phyloP scores from a whole-genome alignment of 2,888 invertebrate species.

The Himalopsyche anomala region DNA sequence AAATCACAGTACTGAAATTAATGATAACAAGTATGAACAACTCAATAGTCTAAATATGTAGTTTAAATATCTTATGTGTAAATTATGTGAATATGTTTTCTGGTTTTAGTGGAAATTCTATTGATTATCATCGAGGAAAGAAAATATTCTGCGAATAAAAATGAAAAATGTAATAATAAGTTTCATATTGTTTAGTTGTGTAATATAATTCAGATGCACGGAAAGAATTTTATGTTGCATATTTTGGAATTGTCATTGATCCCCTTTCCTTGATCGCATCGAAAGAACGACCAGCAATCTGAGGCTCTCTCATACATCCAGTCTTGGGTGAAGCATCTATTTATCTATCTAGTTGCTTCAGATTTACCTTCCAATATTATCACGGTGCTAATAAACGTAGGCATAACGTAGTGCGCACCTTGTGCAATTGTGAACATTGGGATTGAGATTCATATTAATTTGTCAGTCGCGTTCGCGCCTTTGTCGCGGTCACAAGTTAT shows the following conservation, averaged over 20 bases:
- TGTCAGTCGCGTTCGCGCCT: slow-evolving; percentile 50
- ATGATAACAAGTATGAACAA: no score
- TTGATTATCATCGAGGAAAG: no score
- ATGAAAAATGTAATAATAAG: no score
- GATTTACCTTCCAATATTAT: slow-evolving; percentile 42
- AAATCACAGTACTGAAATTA: no score
- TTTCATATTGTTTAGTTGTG: no score
- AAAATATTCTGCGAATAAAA: no score
- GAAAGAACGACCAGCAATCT: neutral
- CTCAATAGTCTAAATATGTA: no score
- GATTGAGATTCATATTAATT: slow-evolving; percentile 37
- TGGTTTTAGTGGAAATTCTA: no score
- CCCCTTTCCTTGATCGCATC: neutral
- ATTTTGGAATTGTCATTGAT: neutral
- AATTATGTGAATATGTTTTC: no score
- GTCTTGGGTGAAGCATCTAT: slow-evolving; percentile 18
- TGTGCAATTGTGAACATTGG: slow-evolving; percentile 48
- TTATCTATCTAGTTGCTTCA: slow-evolving; percentile 42
- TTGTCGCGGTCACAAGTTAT: slow-evolving; percentile 35
- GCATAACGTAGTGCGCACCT: slow-evolving; percentile 37
- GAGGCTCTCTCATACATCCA: slow-evolving; percentile 13
- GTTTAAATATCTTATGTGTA: no score
- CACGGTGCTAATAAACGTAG: slow-evolving; percentile 33
- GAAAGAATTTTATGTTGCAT: no score
- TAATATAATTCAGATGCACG: no score